phyloP scores from a whole-genome alignment of 2,797 vertebrate genomes.

The Cuculus canorus region DNA sequence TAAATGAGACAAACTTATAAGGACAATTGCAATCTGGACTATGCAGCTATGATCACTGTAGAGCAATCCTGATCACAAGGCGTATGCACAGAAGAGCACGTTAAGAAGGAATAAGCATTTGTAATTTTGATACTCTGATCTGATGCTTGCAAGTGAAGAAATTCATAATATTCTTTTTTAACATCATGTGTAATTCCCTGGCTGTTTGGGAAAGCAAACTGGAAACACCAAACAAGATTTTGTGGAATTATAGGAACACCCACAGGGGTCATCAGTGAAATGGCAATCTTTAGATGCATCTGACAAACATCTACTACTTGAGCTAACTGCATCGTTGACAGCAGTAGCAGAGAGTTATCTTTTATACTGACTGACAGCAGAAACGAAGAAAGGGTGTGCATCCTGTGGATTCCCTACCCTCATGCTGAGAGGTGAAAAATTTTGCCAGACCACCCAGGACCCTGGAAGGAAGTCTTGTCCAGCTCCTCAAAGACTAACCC shows the following conservation, averaged over 20 bases:
- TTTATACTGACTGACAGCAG: neutral
- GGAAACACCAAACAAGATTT: neutral
- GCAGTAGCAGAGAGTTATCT: neutral
- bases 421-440: neutral
- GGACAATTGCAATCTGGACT: neutral
- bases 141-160: neutral
- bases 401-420: neutral
- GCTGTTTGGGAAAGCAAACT: neutral
- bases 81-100: neutral
- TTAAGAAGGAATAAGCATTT: neutral
- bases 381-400: neutral
- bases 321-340: neutral
- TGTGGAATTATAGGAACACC: neutral
- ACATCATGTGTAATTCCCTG: neutral
- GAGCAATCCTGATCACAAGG: neutral
- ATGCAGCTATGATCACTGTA: neutral
- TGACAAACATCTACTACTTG: neutral
- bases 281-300: neutral
- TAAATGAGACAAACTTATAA: neutral
- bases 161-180: neutral
- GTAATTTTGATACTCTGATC: neutral
- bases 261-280: conserved; percentile 10
- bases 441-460: neutral
- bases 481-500: neutral
- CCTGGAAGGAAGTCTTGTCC: neutral